phyloP scores from a whole-genome alignment of 2,888 invertebrate species.

The Dryobota labecula region DNA sequence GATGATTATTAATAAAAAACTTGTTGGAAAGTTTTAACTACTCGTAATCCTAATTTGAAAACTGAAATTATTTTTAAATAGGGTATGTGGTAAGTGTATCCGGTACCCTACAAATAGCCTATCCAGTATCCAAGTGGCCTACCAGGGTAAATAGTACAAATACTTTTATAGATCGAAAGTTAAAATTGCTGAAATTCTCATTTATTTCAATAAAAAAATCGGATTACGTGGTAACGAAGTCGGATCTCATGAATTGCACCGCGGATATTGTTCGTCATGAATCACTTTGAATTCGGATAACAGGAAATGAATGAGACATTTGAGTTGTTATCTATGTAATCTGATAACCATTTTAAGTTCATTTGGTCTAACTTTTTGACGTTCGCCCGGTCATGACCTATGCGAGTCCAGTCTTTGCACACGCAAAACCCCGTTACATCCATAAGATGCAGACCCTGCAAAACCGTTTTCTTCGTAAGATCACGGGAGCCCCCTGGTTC shows the following conservation, averaged over 20 bases:
- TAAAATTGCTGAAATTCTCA: not conserved
- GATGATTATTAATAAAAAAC: too few relatives aligned
- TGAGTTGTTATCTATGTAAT: conserved; percentile 3
- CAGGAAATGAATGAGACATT: conserved; percentile 24
- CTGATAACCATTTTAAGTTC: not conserved
- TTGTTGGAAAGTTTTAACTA: not conserved
- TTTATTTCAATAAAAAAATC: conserved; percentile 17
- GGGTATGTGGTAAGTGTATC: not conserved
- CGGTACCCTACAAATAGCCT: not conserved
- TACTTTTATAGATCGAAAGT: not conserved
- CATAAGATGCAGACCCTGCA: too few relatives aligned
- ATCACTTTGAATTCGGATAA: conserved; percentile 60
- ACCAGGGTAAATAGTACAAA: not conserved
- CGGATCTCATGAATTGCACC: conserved; percentile 48
- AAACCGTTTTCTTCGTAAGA: too few relatives aligned
- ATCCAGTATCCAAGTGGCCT: not conserved
- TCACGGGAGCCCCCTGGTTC: too few relatives aligned
- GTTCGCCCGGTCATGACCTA: too few relatives aligned
- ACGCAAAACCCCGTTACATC: too few relatives aligned
- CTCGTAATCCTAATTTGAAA: not conserved
- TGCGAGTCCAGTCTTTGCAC: too few relatives aligned
- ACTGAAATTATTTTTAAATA: accelerated
- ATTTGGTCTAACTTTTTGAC: not conserved
- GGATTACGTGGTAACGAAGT: conserved; percentile 26
- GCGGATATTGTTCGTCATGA: conserved; percentile 66